Percentiles rank a stretch among this genome's conserved stretches.
Evolutionary conservation across 2,888 invertebrate species (phyloP).

Genomic region (Nineta flava): DNA sequence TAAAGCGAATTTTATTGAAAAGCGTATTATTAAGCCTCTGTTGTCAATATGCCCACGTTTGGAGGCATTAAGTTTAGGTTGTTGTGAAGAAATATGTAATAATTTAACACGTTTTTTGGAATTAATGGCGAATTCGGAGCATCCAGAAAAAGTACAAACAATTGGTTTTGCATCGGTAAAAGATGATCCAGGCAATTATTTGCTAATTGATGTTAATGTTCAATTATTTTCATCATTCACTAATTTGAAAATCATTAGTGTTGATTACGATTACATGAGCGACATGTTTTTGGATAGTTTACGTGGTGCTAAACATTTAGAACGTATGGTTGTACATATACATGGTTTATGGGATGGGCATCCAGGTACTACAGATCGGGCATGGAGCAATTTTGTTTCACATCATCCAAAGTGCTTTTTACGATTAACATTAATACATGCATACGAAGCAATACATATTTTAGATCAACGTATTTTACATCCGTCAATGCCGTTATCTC

Average conservation of each 20-base stretch:
- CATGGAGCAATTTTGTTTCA: slow-evolving; percentile 42
- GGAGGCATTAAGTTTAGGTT: slow-evolving; percentile 25
- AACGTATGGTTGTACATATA: slow-evolving; percentile 49
- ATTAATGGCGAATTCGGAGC: slow-evolving; percentile 21
- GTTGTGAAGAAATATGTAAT: slow-evolving; percentile 24
- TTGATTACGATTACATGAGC: slow-evolving; percentile 38
- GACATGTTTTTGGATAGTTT: slow-evolving; percentile 29
- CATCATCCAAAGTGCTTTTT: slow-evolving; percentile 40
- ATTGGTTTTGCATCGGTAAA: slow-evolving; percentile 57
- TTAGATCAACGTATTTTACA: slow-evolving; percentile 45
- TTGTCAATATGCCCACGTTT: slow-evolving; percentile 20
- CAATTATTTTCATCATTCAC: slow-evolving; percentile 40
- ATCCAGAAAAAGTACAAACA: slow-evolving; percentile 37
- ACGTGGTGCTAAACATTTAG: slow-evolving; percentile 25
- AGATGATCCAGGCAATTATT: slow-evolving; percentile 52
- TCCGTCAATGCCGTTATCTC: slow-evolving; percentile 53
- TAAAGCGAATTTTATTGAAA: neutral
- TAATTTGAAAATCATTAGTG: slow-evolving; percentile 36
- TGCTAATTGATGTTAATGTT: slow-evolving; percentile 36
- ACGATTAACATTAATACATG: slow-evolving; percentile 47
- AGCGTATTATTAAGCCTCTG: slow-evolving; percentile 17
- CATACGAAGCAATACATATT: slow-evolving; percentile 45
- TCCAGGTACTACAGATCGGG: slow-evolving; percentile 41
- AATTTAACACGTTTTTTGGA: slow-evolving; percentile 20
- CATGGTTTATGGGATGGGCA: slow-evolving; percentile 48